phyloP scores from a whole-genome alignment of 2,113 vertebrate species.

The Galemys pyrenaicus region DNA sequence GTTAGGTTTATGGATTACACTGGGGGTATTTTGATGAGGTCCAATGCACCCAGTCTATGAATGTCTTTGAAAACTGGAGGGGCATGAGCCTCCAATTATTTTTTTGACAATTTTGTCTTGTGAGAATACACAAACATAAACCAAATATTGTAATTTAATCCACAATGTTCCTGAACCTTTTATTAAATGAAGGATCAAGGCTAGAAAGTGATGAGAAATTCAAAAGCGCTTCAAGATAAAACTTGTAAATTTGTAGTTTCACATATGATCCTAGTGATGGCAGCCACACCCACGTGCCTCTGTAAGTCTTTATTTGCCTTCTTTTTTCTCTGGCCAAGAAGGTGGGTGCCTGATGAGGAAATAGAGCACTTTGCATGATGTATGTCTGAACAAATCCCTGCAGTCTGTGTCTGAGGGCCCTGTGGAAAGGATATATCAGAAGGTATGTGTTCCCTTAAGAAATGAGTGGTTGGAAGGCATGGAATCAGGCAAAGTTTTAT shows the following conservation, averaged over 20 bases:
- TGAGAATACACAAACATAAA: neutral
- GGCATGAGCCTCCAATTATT: neutral
- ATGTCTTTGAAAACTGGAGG: neutral
- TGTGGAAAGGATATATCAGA: neutral
- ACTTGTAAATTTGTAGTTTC: neutral
- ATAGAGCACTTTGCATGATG: neutral
- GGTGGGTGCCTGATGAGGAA: neutral
- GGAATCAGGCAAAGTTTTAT: neutral
- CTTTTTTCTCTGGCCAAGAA: neutral
- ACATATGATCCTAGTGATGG: neutral
- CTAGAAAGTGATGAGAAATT: neutral
- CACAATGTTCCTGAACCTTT: neutral
- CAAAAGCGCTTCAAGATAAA: neutral
- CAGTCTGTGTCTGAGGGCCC: neutral
- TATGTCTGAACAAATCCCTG: neutral
- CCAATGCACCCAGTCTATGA: neutral
- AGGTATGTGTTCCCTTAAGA: neutral
- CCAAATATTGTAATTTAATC: neutral
- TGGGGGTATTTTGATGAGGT: neutral
- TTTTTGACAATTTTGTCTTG: neutral
- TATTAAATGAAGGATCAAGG: neutral
- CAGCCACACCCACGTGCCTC: neutral
- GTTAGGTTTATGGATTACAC: neutral
- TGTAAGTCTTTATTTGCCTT: neutral
- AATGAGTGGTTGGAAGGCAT: neutral